Evolutionary conservation across 1,140 invertebrate genomes (phyloP).

Genomic region (Atta texana): DNA sequence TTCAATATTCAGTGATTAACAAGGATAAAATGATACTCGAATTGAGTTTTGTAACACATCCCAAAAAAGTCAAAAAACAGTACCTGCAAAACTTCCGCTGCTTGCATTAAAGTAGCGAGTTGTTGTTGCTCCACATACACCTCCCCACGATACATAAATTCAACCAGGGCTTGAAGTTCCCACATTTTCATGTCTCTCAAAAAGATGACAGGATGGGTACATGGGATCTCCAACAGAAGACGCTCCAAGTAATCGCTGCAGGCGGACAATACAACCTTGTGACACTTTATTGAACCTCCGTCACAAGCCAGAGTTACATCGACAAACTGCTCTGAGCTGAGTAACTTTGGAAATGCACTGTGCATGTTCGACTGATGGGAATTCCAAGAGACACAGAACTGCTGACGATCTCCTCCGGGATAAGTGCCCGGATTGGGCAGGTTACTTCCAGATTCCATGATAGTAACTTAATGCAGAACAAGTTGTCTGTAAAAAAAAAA

Average conservation of each 20-base stretch:
- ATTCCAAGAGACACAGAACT: constrained; percentile 89
- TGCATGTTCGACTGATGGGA: constrained; percentile 89
- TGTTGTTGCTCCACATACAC: constrained; percentile 94
- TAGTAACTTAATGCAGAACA: constrained; percentile 51
- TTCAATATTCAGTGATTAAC: too few species aligned
- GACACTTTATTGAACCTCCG: constrained; percentile 94
- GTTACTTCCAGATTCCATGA: constrained; percentile 83
- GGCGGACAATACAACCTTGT: constrained; percentile 94
- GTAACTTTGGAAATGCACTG: constrained; percentile 91
- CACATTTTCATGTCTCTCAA: constrained; percentile 92
- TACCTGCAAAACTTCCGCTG: constrained; percentile 93
- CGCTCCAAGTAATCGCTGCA: constrained; percentile 95
- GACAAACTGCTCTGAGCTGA: constrained; percentile 94
- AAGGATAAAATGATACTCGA: too few species aligned
- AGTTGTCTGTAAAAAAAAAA: constrained; percentile 64
- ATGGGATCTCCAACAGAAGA: constrained; percentile 93
- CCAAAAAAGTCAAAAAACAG: neutral
- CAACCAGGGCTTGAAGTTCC: constrained; percentile 93
- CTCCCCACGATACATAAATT: constrained; percentile 96
- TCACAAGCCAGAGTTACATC: constrained; percentile 96
- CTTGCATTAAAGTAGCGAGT: constrained; percentile 91
- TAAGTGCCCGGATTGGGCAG: constrained; percentile 81
- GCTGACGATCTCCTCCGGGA: constrained; percentile 83
- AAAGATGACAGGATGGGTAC: constrained; percentile 94
- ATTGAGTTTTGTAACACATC: too few species aligned